Evolutionary conservation across 2,888 invertebrate genomes (phyloP).

Genomic region (Pandemis heparana): DNA sequence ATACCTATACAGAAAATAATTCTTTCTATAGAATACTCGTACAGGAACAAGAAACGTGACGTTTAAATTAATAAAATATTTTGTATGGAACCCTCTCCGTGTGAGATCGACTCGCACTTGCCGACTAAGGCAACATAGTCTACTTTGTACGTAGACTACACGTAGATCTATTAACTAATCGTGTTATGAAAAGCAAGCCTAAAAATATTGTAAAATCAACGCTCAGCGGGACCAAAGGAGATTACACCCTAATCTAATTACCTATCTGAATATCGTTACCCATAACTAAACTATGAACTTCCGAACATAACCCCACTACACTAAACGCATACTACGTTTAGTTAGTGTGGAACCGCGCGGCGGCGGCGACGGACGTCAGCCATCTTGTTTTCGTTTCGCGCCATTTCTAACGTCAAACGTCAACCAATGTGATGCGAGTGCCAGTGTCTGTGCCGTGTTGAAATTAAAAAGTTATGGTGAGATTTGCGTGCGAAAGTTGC

Average conservation of each 20-base stretch:
- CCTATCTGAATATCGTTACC: conserved; percentile 5
- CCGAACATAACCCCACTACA: conserved; percentile 1
- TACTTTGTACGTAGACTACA: too few relatives aligned
- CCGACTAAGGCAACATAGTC: too few relatives aligned
- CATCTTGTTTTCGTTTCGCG: conserved; percentile 11
- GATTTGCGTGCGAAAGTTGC: conserved; percentile 14
- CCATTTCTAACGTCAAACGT: conserved; percentile 10
- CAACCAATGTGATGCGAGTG: conserved; percentile 6
- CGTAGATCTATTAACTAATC: too few relatives aligned
- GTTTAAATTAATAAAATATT: too few relatives aligned
- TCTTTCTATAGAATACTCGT: too few relatives aligned
- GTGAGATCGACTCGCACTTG: too few relatives aligned
- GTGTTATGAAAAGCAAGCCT: too few relatives aligned
- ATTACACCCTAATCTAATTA: background rate
- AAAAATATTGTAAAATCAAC: background rate
- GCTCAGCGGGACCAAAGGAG: background rate
- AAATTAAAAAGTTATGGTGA: conserved; percentile 25
- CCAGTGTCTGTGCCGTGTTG: conserved; percentile 10
- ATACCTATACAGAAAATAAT: too few relatives aligned
- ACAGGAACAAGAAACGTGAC: too few relatives aligned
- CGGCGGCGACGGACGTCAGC: conserved; percentile 17
- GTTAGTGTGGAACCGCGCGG: conserved; percentile 3
- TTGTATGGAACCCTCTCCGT: too few relatives aligned
- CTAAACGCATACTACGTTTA: background rate
- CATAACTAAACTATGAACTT: conserved; percentile 13